Evolutionary conservation across 2,888 invertebrate genomes (phyloP).

Genomic region (Biston betularia): DNA sequence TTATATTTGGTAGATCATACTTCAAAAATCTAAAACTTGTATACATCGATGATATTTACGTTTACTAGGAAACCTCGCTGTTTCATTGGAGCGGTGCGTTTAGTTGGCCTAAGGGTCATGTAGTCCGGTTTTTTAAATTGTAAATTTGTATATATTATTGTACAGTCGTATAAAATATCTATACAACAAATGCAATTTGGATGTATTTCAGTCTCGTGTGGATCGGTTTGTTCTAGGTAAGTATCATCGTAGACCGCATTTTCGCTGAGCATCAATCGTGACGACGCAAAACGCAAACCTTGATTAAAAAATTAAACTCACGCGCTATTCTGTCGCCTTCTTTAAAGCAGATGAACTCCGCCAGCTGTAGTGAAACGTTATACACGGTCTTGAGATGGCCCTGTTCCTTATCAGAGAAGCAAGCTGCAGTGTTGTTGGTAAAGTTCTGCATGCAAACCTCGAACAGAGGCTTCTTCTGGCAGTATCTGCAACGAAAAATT

Average conservation of each 20-base stretch:
- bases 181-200: too few relatives aligned
- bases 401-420: slow-evolving; percentile 88
- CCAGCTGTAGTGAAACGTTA: slow-evolving; percentile 89
- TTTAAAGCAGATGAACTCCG: slow-evolving; percentile 91
- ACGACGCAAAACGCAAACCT: not conserved
- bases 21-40: too few relatives aligned
- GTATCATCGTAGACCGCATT: not conserved
- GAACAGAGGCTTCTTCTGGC: slow-evolving; percentile 73
- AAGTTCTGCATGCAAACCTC: slow-evolving; percentile 66
- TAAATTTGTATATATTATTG: too few relatives aligned
- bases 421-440: slow-evolving; percentile 79
- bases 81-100: too few relatives aligned
- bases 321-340: slow-evolving; percentile 94
- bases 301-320: slow-evolving; percentile 66
- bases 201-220: too few relatives aligned
- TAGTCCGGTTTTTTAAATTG: too few relatives aligned
- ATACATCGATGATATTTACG: too few relatives aligned
- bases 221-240: too few relatives aligned
- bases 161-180: too few relatives aligned
- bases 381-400: slow-evolving; percentile 87
- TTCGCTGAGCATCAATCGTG: not conserved
- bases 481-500: slow-evolving; percentile 62
- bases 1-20: too few relatives aligned
- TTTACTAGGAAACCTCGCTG: too few relatives aligned
- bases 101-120: too few relatives aligned